These are phyloP conservation scores for Cheiracanthium punctorium DNA, from an alignment of 2,888 invertebrate species.

Conservation along the genomic window DNA sequence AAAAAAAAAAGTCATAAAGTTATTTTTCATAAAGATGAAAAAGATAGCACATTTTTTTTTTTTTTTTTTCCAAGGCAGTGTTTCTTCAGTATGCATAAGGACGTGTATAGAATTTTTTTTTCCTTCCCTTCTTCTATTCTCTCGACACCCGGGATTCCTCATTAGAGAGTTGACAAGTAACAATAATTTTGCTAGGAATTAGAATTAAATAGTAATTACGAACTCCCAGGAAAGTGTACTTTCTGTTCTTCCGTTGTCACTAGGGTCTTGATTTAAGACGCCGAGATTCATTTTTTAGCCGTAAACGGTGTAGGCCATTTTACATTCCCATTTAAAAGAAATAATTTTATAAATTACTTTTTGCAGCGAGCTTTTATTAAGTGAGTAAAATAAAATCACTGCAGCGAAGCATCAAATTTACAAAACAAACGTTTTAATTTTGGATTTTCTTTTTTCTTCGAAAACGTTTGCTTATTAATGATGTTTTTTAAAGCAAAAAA, in stretches of 20 bases:
- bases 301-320: conserved; percentile 20
- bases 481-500: no score
- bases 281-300: conserved; percentile 32
- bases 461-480: no score
- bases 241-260: conserved; percentile 55
- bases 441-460: no score
- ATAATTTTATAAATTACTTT: conserved; percentile 40
- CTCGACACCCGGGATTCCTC: conserved; percentile 30
- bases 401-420: conserved; percentile 47
- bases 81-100: not conserved
- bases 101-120: conserved; percentile 1
- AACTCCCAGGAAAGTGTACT: conserved; percentile 60
- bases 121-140: not conserved
- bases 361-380: conserved; percentile 27
- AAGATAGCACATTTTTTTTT: conserved; percentile 41
- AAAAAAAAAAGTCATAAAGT: conserved; percentile 58
- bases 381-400: conserved; percentile 53
- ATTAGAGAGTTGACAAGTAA: conserved; percentile 69
- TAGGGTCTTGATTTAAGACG: conserved; percentile 53
- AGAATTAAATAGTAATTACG: conserved; percentile 70
- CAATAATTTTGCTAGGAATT: conserved; percentile 70
- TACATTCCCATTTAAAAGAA: conserved; percentile 16
- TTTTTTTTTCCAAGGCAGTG: conserved; percentile 14
- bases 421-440: no score
- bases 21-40: conserved; percentile 69